Percentiles rank a stretch among this genome's conserved stretches.
Conservation (phyloP, 2,797 vertebrate species). For the Podarcis siculus region DNA sequence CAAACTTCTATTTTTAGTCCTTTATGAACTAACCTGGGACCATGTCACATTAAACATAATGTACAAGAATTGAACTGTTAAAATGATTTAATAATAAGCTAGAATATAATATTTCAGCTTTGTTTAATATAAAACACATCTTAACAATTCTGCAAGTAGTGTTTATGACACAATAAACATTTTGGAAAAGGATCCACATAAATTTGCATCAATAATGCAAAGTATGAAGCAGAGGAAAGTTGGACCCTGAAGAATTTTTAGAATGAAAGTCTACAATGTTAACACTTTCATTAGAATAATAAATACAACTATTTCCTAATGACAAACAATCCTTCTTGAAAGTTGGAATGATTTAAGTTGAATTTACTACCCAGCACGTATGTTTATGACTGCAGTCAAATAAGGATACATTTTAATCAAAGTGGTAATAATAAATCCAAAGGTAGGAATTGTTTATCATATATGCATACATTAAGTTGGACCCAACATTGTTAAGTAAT, state of each 20-base stretch:
- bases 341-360: not conserved
- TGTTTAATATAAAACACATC: not conserved
- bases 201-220: not conserved
- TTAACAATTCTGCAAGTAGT: not conserved
- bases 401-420: conserved; percentile 6
- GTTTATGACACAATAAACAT: not conserved
- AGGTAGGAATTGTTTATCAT: not conserved
- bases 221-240: not conserved
- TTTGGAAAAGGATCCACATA: not conserved
- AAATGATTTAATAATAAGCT: not conserved
- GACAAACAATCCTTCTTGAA: not conserved
- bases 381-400: not conserved
- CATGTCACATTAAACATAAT: not conserved
- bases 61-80: not conserved
- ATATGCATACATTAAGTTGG: not conserved
- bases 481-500: not conserved
- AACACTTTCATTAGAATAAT: not conserved
- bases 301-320: not conserved
- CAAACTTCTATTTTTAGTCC: not conserved
- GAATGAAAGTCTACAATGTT: not conserved
- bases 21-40: not conserved
- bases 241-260: not conserved
- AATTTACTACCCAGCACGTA: not conserved
- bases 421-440: not conserved
- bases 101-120: not conserved